Conservation (phyloP, 1,140 invertebrate species). For the Cecropterus lyciades region DNA sequence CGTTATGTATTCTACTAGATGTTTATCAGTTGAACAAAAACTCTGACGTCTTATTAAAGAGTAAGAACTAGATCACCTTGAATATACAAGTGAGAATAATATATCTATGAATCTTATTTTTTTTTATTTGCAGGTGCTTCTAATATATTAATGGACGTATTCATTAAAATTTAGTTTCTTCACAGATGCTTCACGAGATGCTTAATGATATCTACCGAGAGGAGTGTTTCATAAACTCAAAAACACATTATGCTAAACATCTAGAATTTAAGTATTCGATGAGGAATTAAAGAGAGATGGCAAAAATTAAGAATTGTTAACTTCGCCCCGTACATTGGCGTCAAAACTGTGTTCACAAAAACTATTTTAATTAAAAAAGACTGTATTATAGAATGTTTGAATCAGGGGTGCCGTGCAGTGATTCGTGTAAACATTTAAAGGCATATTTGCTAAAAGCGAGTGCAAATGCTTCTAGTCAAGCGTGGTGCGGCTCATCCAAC, state of each 20-base stretch:
- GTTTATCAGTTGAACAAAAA: constrained; percentile 15
- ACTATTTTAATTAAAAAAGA: constrained; percentile 47
- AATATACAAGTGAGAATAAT: not conserved
- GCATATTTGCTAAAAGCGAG: constrained; percentile 58
- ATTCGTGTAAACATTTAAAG: constrained; percentile 64
- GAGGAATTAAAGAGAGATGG: no score
- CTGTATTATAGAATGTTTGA: constrained; percentile 48
- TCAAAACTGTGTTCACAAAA: not conserved
- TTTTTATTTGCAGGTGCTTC: not conserved
- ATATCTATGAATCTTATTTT: not conserved
- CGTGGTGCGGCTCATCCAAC: constrained; percentile 46
- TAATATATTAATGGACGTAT: not conserved
- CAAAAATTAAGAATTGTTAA: no score
- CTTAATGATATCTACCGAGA: no score
- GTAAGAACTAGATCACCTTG: constrained; percentile 2
- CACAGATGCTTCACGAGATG: no score
- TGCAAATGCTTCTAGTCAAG: constrained; percentile 64
- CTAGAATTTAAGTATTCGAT: no score
- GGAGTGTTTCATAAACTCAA: no score
- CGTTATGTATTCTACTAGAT: constrained; percentile 12
- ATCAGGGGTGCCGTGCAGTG: constrained; percentile 55
- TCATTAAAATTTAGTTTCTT: not conserved
- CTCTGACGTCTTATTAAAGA: constrained; percentile 11
- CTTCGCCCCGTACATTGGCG: no score
- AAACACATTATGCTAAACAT: no score